phyloP scores from a whole-genome alignment of 2,113 vertebrate species.

The Myotis lucifugus region DNA sequence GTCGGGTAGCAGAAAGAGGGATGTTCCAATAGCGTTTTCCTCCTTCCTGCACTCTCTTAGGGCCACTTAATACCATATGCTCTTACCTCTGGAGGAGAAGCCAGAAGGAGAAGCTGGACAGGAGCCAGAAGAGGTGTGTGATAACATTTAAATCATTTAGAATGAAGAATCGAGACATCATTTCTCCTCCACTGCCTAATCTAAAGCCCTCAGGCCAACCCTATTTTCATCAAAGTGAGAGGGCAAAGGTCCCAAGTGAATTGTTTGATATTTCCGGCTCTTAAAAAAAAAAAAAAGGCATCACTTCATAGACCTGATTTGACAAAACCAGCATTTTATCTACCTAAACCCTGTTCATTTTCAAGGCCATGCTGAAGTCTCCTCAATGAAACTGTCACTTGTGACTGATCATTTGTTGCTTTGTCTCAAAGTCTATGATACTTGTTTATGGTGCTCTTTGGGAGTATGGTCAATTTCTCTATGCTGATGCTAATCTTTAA shows the following conservation, averaged over 20 bases:
- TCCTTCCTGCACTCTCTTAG: not conserved
- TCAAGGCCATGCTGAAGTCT: not conserved
- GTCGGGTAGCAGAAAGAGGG: not conserved
- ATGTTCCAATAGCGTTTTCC: not conserved
- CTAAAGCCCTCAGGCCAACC: not conserved
- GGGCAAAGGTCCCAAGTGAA: not conserved
- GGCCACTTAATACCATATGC: not conserved
- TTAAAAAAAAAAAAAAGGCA: not conserved
- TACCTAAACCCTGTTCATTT: not conserved
- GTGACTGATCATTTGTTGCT: not conserved
- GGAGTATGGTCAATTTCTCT: not conserved
- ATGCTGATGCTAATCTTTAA: not conserved
- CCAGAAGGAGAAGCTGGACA: not conserved
- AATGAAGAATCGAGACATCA: not conserved
- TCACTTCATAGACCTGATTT: not conserved
- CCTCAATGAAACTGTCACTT: not conserved
- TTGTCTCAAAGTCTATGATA: not conserved
- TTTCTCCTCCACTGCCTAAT: not conserved
- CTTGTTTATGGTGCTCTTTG: not conserved
- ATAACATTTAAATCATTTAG: slow-evolving; percentile 10
- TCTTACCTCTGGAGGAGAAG: not conserved
- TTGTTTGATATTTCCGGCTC: not conserved
- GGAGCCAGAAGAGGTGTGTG: not conserved
- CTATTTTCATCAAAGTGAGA: slow-evolving; percentile 2
- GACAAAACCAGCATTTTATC: not conserved